Evolutionary conservation across 2,888 invertebrate species (phyloP), one percentile per base, ranked within the genome.

Genomic region (Drosophila borealis): DNA sequence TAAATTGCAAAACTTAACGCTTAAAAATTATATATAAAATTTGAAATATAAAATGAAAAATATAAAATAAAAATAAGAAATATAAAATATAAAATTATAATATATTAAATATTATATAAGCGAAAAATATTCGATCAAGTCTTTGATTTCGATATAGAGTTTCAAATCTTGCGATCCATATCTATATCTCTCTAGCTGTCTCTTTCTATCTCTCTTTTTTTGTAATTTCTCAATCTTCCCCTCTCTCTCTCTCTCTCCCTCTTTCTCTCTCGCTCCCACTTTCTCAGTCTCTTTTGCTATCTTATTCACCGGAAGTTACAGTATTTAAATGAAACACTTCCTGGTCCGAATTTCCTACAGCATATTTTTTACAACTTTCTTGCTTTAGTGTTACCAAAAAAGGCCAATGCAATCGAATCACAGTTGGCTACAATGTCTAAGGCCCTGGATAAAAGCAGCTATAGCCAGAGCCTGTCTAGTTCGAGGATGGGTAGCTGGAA

Each of bases 401-500:
- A 36, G 36, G 33, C 19, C 34, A 63, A 55, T 39, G 37, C 57
- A 67, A 66, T 82, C 53, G 64, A 78, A 68, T 84, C 74, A 53
- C 61, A 60, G 66, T 66, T 73, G 70, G 67, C 42, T 78, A 84
- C 88, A 81, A 85, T 81, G 86, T 81, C 55, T 56, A 25, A 62
- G 69, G 73, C 70, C 60, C 57, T 57, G 57, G 71, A 57, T 80
- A 65, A 79, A 49, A 59, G 63, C 61, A 49, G 37, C 62, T 70
- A 29, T 19, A 29, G 29, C 14, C 10, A 8, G 6, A 21, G 46
- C 68, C 36, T 8, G 41, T 65, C 17, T 29, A 53, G 45, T 13
- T 14, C 13, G n/a, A 33, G 25, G 37, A 33, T 25, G 57, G 42
- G 45, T 69, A 69, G 80, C 60, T 75, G 56, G 19, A 39, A 60